These are phyloP conservation scores for Eulimnadia texana DNA, from an alignment of 1,140 invertebrate genomes.

Conservation along the genomic window DNA sequence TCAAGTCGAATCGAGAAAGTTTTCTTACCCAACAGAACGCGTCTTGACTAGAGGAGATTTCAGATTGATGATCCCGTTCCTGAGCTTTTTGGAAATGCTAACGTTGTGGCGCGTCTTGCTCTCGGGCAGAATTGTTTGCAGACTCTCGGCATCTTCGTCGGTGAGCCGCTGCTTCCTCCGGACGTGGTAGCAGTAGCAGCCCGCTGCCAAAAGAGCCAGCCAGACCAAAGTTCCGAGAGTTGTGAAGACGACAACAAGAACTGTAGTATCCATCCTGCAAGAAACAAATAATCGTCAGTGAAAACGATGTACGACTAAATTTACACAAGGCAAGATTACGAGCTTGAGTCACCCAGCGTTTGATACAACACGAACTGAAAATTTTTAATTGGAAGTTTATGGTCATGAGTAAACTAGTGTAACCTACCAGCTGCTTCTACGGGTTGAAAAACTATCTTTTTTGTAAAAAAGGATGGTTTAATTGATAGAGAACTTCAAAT, in stretches of 20 bases:
- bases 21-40: slow-evolving; percentile 1
- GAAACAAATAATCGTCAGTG: no score
- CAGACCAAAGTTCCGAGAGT: not conserved
- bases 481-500: no score
- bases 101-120: not conserved
- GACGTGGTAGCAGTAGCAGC: slow-evolving; percentile 6
- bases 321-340: no score
- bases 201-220: not conserved
- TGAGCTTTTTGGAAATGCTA: slow-evolving; percentile 6
- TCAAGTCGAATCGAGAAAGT: not conserved
- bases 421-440: no score
- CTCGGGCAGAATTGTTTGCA: not conserved
- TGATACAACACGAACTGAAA: no score
- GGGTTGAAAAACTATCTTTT: no score
- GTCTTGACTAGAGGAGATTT: not conserved
- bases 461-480: no score
- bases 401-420: no score
- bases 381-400: no score
- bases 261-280: not conserved
- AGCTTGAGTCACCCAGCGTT: no score
- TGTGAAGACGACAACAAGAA: not conserved
- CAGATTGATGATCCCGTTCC: not conserved
- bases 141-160: slow-evolving; percentile 4
- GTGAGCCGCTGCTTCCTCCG: not conserved
- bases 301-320: no score